Conservation (phyloP, 1,140 invertebrate genomes). For the Vollenhovia emeryi region DNA sequence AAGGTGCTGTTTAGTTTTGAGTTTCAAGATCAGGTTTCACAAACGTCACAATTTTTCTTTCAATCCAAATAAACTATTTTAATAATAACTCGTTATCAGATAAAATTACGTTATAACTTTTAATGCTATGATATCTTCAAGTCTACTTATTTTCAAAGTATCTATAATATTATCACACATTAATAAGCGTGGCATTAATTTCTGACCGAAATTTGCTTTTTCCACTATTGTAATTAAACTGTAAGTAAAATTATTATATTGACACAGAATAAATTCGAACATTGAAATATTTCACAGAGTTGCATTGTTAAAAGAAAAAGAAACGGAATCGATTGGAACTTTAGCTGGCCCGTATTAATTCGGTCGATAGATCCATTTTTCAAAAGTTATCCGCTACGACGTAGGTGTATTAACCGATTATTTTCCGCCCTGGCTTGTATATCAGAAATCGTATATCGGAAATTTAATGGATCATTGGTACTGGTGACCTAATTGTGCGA, state of each 20-base stretch:
- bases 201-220: neutral
- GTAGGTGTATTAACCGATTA: constrained; percentile 53
- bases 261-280: neutral
- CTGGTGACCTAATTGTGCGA: constrained; percentile 63
- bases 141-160: neutral
- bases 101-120: neutral
- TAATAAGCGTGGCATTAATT: neutral
- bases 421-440: constrained; percentile 56
- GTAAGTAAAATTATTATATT: constrained; percentile 1
- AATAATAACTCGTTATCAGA: neutral
- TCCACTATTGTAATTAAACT: neutral
- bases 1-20: neutral
- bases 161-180: neutral
- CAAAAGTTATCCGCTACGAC: constrained; percentile 35
- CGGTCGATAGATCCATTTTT: constrained; percentile 50
- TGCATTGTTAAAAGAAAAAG: neutral
- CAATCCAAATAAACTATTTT: neutral
- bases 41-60: neutral
- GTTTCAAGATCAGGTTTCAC: neutral
- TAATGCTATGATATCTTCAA: neutral
- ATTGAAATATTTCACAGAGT: neutral
- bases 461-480: constrained; percentile 71
- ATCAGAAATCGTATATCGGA: constrained; percentile 68
- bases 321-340: neutral
- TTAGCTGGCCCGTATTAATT: constrained; percentile 28